A percentile compares a stretch with the other conserved stretches of the same genome.
phyloP scores from a whole-genome alignment of 1,140 invertebrate genomes.

The Drosophila bocki region DNA sequence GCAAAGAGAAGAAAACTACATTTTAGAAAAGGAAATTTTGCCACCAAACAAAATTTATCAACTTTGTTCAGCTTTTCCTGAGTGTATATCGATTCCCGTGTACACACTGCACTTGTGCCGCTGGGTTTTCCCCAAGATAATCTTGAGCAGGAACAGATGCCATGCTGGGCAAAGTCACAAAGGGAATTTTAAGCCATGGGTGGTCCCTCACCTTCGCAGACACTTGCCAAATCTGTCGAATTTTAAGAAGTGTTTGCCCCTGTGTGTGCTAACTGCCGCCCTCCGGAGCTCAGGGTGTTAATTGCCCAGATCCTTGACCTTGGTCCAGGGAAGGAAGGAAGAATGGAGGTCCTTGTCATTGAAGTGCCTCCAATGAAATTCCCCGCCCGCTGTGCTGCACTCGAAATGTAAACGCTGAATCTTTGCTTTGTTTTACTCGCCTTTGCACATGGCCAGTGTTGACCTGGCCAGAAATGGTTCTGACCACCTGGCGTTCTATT shows the following conservation, averaged over 20 bases:
- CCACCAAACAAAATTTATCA: background rate
- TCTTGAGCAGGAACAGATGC: slow-evolving; percentile 21
- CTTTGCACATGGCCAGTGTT: slow-evolving; percentile 15
- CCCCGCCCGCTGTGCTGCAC: slow-evolving; percentile 45
- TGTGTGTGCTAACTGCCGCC: slow-evolving; percentile 56
- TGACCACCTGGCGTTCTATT: slow-evolving; percentile 56
- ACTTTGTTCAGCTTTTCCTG: background rate
- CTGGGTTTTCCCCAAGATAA: slow-evolving; percentile 27
- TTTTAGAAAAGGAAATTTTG: background rate
- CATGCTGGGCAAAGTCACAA: slow-evolving; percentile 31
- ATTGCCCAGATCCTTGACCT: slow-evolving; percentile 63
- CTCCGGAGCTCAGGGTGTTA: slow-evolving; percentile 45
- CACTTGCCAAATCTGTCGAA: slow-evolving; percentile 60
- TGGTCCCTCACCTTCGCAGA: slow-evolving; percentile 55
- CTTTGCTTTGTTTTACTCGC: slow-evolving; percentile 40
- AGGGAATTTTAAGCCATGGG: slow-evolving; percentile 33
- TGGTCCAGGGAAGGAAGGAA: slow-evolving; percentile 28
- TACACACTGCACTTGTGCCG: slow-evolving; percentile 6
- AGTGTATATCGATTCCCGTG: slow-evolving; percentile 2
- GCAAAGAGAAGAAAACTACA: background rate
- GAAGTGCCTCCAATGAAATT: slow-evolving; percentile 43
- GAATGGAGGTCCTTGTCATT: slow-evolving; percentile 64
- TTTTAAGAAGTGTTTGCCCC: slow-evolving; percentile 27
- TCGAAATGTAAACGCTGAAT: slow-evolving; percentile 42
- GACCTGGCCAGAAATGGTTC: slow-evolving; percentile 13